Evolutionary conservation across 2,888 invertebrate species (phyloP), one percentile per base, ranked within the genome.

Genomic region (Agrochola circellaris): DNA sequence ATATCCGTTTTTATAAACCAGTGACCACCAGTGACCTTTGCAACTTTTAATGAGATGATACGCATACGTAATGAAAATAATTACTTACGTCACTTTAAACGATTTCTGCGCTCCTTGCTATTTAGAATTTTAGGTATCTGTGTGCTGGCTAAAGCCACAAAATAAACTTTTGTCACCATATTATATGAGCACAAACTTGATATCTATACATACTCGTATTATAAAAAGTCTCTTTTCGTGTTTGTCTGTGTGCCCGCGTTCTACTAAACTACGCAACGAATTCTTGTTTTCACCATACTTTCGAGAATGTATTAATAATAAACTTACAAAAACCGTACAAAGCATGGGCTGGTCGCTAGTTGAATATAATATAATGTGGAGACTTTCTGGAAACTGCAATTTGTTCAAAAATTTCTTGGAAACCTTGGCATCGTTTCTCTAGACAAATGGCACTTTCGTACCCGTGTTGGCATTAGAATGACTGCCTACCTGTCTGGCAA

Each of bases 381-480:
- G 7, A 48, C 26, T 48, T 30, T 48, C n/a, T 65, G 9, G 30
- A 30, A 65, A 64, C 56, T 60, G 5, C 56, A 64, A 68, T 54
- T 61, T 17, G 61, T 68, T n/a, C 7, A 30, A n/a, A 62, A 58
- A 54, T n/a, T 78, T 78, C 67, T 60, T 34, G 68, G 68, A 56
- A 78, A 65, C n/a, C 30, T 81, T 78, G 83, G 67, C 84, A 77
- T 45, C 42, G 58, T 68, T 71, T 83, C 62, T 83, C 81, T 78
- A 77, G 68, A 60, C 20, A 34, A 56, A 30, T 83, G 58, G 38
- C 54, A 61, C 23, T 73, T 51, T 66, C 34, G 56, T 45, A 54
- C 20, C 26, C 15, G 48, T 62, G 51, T 60, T 65, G 56, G 79
- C 72, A 34, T 13, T 34, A 45, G 13, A 69, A 48, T 17, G 45